Evolutionary conservation across 2,797 vertebrate genomes (phyloP), one percentile per base, ranked within the genome.

Genomic region (Platalea minor): DNA sequence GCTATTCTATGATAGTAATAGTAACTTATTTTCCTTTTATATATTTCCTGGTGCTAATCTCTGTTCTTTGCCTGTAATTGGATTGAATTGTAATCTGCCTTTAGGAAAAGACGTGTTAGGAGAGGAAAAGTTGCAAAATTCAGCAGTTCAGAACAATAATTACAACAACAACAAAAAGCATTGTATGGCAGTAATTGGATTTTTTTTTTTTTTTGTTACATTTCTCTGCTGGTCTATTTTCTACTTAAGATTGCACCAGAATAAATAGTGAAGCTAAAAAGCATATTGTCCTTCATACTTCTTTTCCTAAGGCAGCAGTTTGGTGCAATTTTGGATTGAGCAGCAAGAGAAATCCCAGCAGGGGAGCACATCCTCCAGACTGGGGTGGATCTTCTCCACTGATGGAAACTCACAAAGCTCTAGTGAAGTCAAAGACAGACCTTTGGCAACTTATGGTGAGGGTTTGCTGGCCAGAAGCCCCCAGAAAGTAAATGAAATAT

Each of bases 21-120:
- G 75, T 96, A 96, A 96, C 75, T 91, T 95, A 89, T 94, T 96
- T 96, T 91, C 53, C 28, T 91, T 85, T 85, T 83, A 29, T 84
- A 7, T 93, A 53, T 93, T 95, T 91, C 79, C 89, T 92, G 85
- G 80, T 96, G 67, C 87, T 95, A 85, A 77, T 85, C 64, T 93
- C 85, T 92, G 3, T 67, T 91, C 50, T 85, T 89, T 92, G 41
- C 37, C 88, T 94, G 20, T 82, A 88, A 69, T 77, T 88, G 41
- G 50, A 83, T 69, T 85, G 35, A 94, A 69, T 76, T 87, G 54
- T 85, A 91, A 77, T 48, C 51, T 91, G 72, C 57, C 83, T 94
- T 81, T 73, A 82, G 76, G 48, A 94, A 82, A 82, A 74, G 61
- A 89, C 11, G 9, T 31, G 18, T 80, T 86, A 84, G 76, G 35